Evolutionary conservation across 1,140 invertebrate genomes (phyloP).

Genomic region (Lethrus apterus): DNA sequence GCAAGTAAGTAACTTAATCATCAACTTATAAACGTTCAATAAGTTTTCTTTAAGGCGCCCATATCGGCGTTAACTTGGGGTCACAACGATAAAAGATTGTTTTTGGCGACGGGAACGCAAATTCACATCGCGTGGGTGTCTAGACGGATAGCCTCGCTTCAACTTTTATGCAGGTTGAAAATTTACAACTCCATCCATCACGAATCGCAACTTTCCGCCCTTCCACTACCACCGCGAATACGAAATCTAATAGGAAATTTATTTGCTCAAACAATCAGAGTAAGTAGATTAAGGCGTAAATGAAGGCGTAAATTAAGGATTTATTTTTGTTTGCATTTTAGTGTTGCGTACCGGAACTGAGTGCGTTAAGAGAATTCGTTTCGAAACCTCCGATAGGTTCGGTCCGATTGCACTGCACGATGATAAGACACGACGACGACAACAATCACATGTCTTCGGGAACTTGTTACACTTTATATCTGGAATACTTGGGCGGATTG

Average conservation of each 20-base stretch:
- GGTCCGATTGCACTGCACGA: constrained; percentile 88
- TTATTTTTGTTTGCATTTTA: constrained; percentile 39
- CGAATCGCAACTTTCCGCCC: constrained; percentile 52
- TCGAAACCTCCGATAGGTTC: constrained; percentile 78
- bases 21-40: background rate
- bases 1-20: constrained; percentile 46
- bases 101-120: constrained; percentile 83
- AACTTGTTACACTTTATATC: constrained; percentile 88
- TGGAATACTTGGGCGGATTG: constrained; percentile 93
- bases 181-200: constrained; percentile 54
- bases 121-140: constrained; percentile 91
- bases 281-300: constrained; percentile 43
- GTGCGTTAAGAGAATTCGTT: constrained; percentile 84
- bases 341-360: constrained; percentile 89
- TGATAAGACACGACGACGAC: constrained; percentile 88
- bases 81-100: constrained; percentile 90
- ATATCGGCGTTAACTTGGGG: constrained; percentile 95
- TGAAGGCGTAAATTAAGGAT: too few relatives aligned
- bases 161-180: constrained; percentile 75
- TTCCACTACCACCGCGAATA: constrained; percentile 81
- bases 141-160: constrained; percentile 79
- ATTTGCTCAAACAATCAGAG: constrained; percentile 92
- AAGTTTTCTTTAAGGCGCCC: constrained; percentile 52
- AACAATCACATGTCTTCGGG: constrained; percentile 53
- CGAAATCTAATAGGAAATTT: constrained; percentile 77